Evolutionary conservation across 2,888 invertebrate species (phyloP).

Genomic region (Acrobasis consociella): DNA sequence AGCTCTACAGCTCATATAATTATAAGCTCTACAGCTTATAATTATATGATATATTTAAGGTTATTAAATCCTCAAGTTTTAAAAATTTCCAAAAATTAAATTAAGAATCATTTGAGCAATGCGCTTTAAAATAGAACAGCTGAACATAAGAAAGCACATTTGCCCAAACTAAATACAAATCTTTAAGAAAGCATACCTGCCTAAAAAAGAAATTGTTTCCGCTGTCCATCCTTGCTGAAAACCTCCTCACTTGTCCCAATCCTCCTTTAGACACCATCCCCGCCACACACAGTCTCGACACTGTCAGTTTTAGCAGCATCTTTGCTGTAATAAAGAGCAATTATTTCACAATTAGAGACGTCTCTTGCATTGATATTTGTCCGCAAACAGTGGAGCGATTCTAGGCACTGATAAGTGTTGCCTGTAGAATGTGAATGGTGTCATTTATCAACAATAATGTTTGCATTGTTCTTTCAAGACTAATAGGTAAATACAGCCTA

Average conservation of each 20-base stretch:
- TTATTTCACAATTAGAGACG: neutral
- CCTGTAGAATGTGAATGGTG: slow-evolving; percentile 5
- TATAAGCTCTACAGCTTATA: too few species aligned
- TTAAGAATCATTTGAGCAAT: too few species aligned
- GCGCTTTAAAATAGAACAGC: too few species aligned
- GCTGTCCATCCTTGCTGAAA: slow-evolving; percentile 49
- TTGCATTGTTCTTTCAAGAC: slow-evolving; percentile 20
- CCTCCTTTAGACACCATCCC: slow-evolving; percentile 34
- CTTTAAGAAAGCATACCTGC: slow-evolving; percentile 50
- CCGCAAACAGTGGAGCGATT: neutral
- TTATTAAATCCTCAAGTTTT: too few species aligned
- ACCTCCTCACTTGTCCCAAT: slow-evolving; percentile 38
- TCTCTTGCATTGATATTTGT: neutral
- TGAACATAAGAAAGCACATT: too few species aligned
- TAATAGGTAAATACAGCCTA: neutral
- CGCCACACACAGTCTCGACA: slow-evolving; percentile 42
- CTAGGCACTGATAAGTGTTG: slow-evolving; percentile 2
- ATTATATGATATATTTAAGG: too few species aligned
- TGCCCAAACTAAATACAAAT: neutral
- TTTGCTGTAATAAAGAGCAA: slow-evolving; percentile 34
- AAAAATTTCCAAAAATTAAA: too few species aligned
- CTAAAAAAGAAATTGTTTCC: slow-evolving; percentile 67
- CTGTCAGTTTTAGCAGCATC: slow-evolving; percentile 53
- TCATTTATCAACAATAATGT: slow-evolving; percentile 15
- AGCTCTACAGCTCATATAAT: too few species aligned